Evolutionary conservation across 2,113 vertebrate species (phyloP).

Genomic region (Chionodraco myersi): DNA sequence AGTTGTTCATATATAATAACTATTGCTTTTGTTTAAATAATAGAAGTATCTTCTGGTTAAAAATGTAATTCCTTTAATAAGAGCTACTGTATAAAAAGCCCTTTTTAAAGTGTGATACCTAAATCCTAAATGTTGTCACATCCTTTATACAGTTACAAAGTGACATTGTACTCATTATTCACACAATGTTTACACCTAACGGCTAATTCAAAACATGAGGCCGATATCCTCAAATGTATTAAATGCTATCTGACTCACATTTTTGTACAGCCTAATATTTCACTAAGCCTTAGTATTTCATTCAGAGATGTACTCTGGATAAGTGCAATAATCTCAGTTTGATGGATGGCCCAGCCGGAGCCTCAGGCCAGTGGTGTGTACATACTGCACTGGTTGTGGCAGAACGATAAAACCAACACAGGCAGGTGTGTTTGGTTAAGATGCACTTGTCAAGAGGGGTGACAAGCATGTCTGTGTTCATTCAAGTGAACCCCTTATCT

Average conservation of each 20-base stretch:
- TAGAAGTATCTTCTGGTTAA: not conserved
- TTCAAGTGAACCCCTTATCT: constrained; percentile 85
- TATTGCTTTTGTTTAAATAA: not conserved
- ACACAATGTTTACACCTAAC: constrained; percentile 36
- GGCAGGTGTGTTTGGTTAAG: constrained; percentile 86
- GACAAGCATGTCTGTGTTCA: constrained; percentile 81
- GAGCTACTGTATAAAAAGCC: not conserved
- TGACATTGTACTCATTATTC: constrained; percentile 41
- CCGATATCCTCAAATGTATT: constrained; percentile 61
- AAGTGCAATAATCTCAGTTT: constrained; percentile 80
- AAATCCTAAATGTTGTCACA: constrained; percentile 7
- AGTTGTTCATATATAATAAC: not conserved
- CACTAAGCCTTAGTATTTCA: constrained; percentile 78
- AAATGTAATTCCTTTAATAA: not conserved
- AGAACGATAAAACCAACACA: constrained; percentile 75
- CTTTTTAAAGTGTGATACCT: constrained; percentile 2
- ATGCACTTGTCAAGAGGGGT: constrained; percentile 83
- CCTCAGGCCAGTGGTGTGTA: constrained; percentile 78
- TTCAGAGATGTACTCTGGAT: constrained; percentile 82
- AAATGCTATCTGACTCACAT: constrained; percentile 74
- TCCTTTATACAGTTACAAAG: constrained; percentile 17
- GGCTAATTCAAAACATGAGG: constrained; percentile 62
- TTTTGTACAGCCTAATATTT: constrained; percentile 81
- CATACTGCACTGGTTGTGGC: constrained; percentile 75
- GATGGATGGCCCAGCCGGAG: constrained; percentile 77